These are phyloP conservation scores for Pollenia griseotomentosa DNA, from an alignment of 2,888 invertebrate species.

Conservation along the genomic window DNA sequence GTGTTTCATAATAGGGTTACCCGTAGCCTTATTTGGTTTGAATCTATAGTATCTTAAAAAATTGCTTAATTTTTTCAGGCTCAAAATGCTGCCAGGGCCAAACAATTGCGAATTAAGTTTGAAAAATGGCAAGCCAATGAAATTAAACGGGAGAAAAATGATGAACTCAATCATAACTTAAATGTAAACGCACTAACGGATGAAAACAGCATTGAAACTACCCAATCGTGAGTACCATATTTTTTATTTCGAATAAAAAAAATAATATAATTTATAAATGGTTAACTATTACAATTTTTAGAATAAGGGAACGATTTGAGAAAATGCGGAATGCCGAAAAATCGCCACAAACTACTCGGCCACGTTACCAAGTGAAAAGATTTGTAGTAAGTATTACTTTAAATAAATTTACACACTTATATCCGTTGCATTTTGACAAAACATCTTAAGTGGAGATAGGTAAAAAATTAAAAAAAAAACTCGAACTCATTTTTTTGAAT, in stretches of 20 bases:
- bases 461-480: too few species aligned
- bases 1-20: too few species aligned
- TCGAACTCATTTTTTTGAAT: too few species aligned
- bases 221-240: constrained; percentile 87
- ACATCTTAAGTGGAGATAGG: too few species aligned
- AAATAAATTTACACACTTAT: neutral
- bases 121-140: constrained; percentile 93
- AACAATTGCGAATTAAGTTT: constrained; percentile 93
- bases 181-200: constrained; percentile 85
- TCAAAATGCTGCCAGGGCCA: constrained; percentile 91
- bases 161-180: constrained; percentile 81
- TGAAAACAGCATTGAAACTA: constrained; percentile 93
- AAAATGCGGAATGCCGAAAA: constrained; percentile 88
- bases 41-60: neutral
- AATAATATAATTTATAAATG: too few species aligned
- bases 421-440: neutral
- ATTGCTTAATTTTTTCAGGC: constrained; percentile 83
- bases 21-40: neutral
- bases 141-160: constrained; percentile 86
- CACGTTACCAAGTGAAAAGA: constrained; percentile 92
- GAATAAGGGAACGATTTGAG: constrained; percentile 94
- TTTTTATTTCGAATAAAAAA: neutral
- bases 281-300: constrained; percentile 80
- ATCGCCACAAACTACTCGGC: constrained; percentile 84
- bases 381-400: constrained; percentile 92